Evolutionary conservation across 2,113 vertebrate species (phyloP).

Genomic region (Corvus cornix): DNA sequence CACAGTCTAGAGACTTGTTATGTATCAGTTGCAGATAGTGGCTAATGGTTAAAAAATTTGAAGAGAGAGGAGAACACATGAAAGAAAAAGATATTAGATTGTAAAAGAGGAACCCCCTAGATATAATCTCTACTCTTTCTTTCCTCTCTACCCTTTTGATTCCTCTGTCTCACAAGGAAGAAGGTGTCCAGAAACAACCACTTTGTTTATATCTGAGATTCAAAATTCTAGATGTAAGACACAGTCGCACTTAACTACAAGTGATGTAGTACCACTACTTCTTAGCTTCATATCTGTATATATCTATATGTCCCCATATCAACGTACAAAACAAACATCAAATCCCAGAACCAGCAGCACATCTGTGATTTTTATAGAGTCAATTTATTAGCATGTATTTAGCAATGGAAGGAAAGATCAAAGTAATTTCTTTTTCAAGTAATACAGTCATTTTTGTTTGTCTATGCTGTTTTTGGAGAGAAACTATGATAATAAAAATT

Average conservation of each 20-base stretch:
- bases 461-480: neutral
- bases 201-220: neutral
- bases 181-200: neutral
- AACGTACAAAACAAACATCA: neutral
- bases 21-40: neutral
- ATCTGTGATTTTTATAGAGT: neutral
- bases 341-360: neutral
- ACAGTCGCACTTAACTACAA: neutral
- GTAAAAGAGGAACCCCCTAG: neutral
- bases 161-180: neutral
- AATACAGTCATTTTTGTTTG: neutral
- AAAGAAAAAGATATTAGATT: neutral
- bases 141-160: neutral
- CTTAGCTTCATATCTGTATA: neutral
- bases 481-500: neutral
- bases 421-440: neutral
- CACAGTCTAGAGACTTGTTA: neutral
- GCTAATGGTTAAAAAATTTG: neutral
- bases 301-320: neutral
- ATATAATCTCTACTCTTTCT: neutral
- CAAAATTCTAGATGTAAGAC: neutral
- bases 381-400: neutral
- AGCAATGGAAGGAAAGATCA: neutral
- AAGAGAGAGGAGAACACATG: neutral
- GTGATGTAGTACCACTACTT: neutral